Evolutionary conservation across 2,888 invertebrate genomes (phyloP), one percentile per base, ranked within the genome.

Genomic region (Tachina fera): DNA sequence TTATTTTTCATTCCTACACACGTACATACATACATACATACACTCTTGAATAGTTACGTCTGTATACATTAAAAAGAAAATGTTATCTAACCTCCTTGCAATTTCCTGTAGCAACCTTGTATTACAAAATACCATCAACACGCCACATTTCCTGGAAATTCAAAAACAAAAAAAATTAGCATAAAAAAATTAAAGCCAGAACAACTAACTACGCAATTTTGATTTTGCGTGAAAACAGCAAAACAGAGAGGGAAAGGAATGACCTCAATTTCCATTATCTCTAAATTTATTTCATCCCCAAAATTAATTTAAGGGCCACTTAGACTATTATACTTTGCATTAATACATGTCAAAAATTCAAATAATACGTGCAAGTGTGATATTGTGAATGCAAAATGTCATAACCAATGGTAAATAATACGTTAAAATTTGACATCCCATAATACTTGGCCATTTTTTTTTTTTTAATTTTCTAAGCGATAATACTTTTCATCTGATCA

Each of bases 131-230:
- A 45, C 71, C 75, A 70, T 75, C 68, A 79, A 84, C 80, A 85
- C 71, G 81, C 81, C 80, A 75, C 47, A 82, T 71, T 86, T 86
- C 86, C 83, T 67, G 86, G 83, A 83, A 86, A 63, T 22, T 76
- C 47, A 3, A 49, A 67, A 45, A 16, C 61, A 31, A 31, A 39
- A 43, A 63, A 49, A 80, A 41, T 56, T 41, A 47, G 51, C 51
- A 47, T 47, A 45, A n/a, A 47, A 47, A 6, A 8, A 68, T 16
- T 10, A 58, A 43, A 74, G 14, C 39, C 45, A 79, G 49, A 80
- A 76, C 68, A 60, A 67, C 3, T 16, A 53, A 85, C 77, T 74
- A 74, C 79, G 70, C 83, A 83, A 81, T 77, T 67, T 63, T 31
- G 31, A 31, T 31, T 31, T 72, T 51, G 39, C 43, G 43, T 14